Evolutionary conservation across 2,113 vertebrate genomes (phyloP), one percentile per base, ranked within the genome.

Genomic region (Poecilia latipinna): DNA sequence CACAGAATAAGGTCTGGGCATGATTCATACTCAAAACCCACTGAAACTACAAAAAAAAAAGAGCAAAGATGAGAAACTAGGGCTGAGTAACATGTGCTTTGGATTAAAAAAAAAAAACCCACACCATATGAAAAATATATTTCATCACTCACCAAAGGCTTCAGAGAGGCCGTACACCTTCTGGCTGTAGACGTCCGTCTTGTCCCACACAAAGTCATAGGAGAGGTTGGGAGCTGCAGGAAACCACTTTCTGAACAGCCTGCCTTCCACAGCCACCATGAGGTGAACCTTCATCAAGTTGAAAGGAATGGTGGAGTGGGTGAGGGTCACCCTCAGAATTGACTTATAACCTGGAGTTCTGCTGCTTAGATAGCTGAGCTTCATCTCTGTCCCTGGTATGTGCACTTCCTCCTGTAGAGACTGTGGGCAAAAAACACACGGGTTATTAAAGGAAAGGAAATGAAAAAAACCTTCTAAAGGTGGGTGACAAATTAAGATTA

Each of bases 261-360:
- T 94, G 17, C 98, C 98, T 79, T 99, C 98, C 0, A 99, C 98
- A 0, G 98, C 97, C 70, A 99, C 97, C 96, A 97, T 97, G 69
- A 99, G 96, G 88, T 99, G 98, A 68, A 99, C 97, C 91, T 99
- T 99, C 97, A 99, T 98, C 87, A 99, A 94, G 94, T 98, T 99
- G 94, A 99, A 99, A 33, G 98, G 98, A 82, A 98, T 97, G 75
- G 93, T 94, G 57, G 94, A 90, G 82, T 98, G 97, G 22, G 96
- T 99, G 88, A 99, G 95, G 79, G 94, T 96, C 86, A 99, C 96
- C 85, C 95, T 90, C 80, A 99, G 94, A 42, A 99, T 95, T 0
- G 98, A 97, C 86, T 97, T 98, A 88, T 99, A 99, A 84, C 98
- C 98, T 0, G 97, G 87, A 1, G 96, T 97, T 65, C 97, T 96